Evolutionary conservation across 2,888 invertebrate species (phyloP), one percentile per base, ranked within the genome.

Genomic region (Dinocampus coccinellae): DNA sequence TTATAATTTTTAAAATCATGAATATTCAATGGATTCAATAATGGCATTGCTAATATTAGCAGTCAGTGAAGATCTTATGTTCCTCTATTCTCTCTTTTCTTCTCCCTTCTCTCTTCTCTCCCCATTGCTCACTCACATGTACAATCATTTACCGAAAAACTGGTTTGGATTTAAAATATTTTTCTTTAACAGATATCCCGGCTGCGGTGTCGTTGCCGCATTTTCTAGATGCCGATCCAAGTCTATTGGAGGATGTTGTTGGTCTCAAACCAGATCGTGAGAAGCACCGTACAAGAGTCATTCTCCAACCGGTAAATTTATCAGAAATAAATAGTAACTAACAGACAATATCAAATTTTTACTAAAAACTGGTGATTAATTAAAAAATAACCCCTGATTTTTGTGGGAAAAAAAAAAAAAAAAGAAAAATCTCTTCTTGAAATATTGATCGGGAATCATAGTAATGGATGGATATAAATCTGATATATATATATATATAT

Each of bases 121-220:
- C 9, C n/a, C 16, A 2, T 7, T 6, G 6, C 47, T 47, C 16
- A n/a, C 47, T 47, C 47, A 47, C 16, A 16, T 47, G 16, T 47
- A 16, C 6, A 61, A 3, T 61, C 39, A 13, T 20, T 63, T n/a
- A 63, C 29, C 26, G 13, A 29, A 29, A 47, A 63, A 63, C 63
- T 63, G 63, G 47, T 63, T 63, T 63, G n/a, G 26, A 63, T 63
- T 63, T 20, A 34, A 16, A 47, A 16, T 6, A 33, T 20, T 16
- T 57, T 29, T 62, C 64, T 39, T 61, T 78, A 75, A 36, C 79
- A 88, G 88, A 81, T 62, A 88, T 88, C 47, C 88, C 88, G 29
- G 83, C 84, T 0, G 88, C 88, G 1, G 81, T 87, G 66, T 88
- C 88, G 39, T 74, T 87, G 69, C 88, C 88, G 13, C 88, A 88